A percentile compares a stretch with the other conserved stretches of the same genome.
Evolutionary conservation across 2,113 vertebrate genomes (phyloP).

Genomic region (Climacteris rufus): DNA sequence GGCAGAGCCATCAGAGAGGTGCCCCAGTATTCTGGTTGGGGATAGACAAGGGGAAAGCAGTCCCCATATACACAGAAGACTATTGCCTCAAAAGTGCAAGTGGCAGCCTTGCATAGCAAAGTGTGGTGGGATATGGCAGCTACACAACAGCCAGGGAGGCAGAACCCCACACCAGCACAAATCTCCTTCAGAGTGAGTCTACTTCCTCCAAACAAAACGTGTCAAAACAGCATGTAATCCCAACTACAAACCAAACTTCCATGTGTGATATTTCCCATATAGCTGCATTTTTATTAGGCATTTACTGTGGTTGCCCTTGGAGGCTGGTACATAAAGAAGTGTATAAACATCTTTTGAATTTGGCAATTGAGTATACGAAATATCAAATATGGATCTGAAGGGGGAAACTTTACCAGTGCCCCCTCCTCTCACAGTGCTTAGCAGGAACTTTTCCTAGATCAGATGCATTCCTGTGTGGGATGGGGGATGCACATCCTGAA

Average conservation of each 20-base stretch:
- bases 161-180: accelerated
- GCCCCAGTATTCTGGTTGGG: not conserved
- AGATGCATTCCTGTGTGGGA: not conserved
- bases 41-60: not conserved
- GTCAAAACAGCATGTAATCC: not conserved
- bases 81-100: not conserved
- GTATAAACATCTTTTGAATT: not conserved
- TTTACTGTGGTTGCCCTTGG: not conserved
- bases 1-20: not conserved
- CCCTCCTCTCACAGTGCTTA: not conserved
- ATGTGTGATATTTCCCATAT: not conserved
- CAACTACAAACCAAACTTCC: not conserved
- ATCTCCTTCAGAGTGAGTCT: not conserved
- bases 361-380: not conserved
- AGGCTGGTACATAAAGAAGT: not conserved
- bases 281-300: not conserved
- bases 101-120: not conserved
- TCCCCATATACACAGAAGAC: not conserved
- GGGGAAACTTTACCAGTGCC: accelerated
- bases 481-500: not conserved
- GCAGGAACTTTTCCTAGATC: not conserved
- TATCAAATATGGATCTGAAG: not conserved
- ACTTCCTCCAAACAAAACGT: not conserved
- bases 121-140: not conserved
- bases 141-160: not conserved